phyloP scores from a whole-genome alignment of 2,888 invertebrate genomes.

The Platypus cylindrus region DNA sequence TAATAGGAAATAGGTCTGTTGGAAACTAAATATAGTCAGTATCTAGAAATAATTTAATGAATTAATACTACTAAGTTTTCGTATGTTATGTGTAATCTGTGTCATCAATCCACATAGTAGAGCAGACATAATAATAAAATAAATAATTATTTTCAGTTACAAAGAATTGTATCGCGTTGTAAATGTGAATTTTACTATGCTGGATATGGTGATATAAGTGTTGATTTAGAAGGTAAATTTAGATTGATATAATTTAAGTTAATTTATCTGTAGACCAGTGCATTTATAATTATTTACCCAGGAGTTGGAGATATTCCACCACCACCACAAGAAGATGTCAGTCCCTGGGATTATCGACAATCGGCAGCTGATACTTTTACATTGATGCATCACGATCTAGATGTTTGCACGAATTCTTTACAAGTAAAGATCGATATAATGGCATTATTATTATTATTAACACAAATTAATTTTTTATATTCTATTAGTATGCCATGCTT shows the following conservation, averaged over 20 bases:
- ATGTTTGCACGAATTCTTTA: constrained; percentile 91
- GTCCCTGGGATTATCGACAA: constrained; percentile 68
- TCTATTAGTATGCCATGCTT: constrained; percentile 80
- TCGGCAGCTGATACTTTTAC: constrained; percentile 95
- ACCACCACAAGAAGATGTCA: constrained; percentile 53
- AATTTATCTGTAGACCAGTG: neutral
- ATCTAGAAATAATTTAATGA: too few species aligned
- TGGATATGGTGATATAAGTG: constrained; percentile 74
- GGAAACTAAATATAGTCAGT: too few species aligned
- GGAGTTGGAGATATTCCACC: constrained; percentile 55
- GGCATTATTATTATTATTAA: too few species aligned
- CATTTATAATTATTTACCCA: constrained; percentile 1
- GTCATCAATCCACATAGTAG: too few species aligned
- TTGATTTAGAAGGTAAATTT: constrained; percentile 43
- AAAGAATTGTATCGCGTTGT: constrained; percentile 93
- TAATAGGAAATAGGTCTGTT: too few species aligned
- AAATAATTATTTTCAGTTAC: constrained; percentile 47
- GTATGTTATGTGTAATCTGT: too few species aligned
- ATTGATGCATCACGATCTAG: constrained; percentile 94
- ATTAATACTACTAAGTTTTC: too few species aligned
- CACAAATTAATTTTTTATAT: constrained; percentile 1
- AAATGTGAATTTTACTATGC: constrained; percentile 98
- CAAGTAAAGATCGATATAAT: constrained; percentile 40
- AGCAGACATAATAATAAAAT: too few species aligned
- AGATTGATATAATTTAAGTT: neutral